These are phyloP conservation scores for Anguilla anguilla DNA, from an alignment of 2,797 vertebrate species.

Conservation along the genomic window DNA sequence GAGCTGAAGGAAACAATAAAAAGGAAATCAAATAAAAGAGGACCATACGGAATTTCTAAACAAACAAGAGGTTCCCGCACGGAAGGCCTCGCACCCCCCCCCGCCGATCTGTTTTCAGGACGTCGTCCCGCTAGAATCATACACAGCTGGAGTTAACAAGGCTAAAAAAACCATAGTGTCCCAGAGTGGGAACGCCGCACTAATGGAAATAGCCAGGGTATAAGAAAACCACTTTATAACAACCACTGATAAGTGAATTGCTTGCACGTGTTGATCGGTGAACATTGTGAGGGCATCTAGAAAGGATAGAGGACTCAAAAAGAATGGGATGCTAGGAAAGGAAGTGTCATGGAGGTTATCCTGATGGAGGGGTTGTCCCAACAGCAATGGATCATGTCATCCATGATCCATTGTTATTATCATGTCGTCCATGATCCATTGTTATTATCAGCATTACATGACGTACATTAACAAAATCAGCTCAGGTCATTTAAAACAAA, in stretches of 20 bases:
- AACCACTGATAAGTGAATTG: background rate
- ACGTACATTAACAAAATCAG: background rate
- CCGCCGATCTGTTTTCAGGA: slow-evolving; percentile 23
- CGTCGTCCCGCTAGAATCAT: slow-evolving; percentile 24
- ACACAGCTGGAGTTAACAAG: slow-evolving; percentile 38
- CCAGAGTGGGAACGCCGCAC: background rate
- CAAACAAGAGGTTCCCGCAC: slow-evolving; percentile 36
- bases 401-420: too few species aligned
- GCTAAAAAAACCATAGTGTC: background rate
- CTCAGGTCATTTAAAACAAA: background rate
- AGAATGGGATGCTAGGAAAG: background rate
- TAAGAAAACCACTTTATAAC: background rate
- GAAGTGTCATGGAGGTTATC: background rate
- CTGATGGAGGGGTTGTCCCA: too few species aligned
- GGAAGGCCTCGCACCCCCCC: slow-evolving; percentile 35
- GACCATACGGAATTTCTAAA: slow-evolving; percentile 37
- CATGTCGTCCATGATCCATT: background rate
- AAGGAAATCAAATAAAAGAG: slow-evolving; percentile 44
- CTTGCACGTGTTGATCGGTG: background rate
- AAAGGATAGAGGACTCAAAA: background rate
- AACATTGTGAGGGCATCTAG: background rate
- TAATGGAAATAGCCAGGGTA: background rate
- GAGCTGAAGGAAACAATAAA: slow-evolving; percentile 49
- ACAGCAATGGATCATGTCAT: too few species aligned
- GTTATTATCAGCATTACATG: background rate